Percentiles rank a stretch among this genome's conserved stretches.
These are phyloP conservation scores for Dascyllus trimaculatus DNA, from an alignment of 2,113 vertebrate species.

Conservation along the genomic window DNA sequence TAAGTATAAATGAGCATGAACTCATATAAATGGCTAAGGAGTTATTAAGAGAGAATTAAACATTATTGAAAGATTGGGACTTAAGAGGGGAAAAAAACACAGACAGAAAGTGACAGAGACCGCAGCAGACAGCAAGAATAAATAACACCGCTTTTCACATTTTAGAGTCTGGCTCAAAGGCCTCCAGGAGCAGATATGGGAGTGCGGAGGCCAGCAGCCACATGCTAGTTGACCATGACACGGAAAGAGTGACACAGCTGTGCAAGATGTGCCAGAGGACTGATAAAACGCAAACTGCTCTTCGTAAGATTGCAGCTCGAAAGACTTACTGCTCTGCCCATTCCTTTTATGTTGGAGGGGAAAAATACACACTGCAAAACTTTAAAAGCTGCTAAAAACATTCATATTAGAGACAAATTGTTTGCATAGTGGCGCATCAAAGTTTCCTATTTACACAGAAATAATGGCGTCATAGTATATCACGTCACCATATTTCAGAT, in stretches of 20 bases:
- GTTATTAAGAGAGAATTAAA: neutral
- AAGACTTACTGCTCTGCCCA: slow-evolving; percentile 17
- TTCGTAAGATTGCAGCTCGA: slow-evolving; percentile 56
- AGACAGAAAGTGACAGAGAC: neutral
- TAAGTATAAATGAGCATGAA: neutral
- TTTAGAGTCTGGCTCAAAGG: slow-evolving; percentile 41
- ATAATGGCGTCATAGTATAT: too few relatives aligned
- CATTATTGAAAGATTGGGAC: neutral
- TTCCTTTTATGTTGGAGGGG: slow-evolving; percentile 20
- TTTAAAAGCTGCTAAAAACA: slow-evolving; percentile 36
- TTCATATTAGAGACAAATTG: neutral
- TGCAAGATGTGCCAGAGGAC: slow-evolving; percentile 70
- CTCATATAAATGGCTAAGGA: neutral
- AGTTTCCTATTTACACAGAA: neutral
- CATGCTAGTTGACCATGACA: slow-evolving; percentile 75
- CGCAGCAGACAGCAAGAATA: slow-evolving; percentile 28
- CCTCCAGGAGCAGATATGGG: slow-evolving; percentile 48
- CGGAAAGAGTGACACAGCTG: slow-evolving; percentile 80
- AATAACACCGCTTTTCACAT: slow-evolving; percentile 40
- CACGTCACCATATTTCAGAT: neutral
- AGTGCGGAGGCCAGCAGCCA: slow-evolving; percentile 55
- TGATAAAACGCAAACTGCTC: slow-evolving; percentile 70
- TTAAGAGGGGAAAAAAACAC: slow-evolving; percentile 3
- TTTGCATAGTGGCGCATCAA: neutral
- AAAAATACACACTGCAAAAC: neutral